These are phyloP conservation scores for Antedon mediterranea DNA, from an alignment of 53 echinoderm and acorn worm species.

Conservation along the genomic window DNA sequence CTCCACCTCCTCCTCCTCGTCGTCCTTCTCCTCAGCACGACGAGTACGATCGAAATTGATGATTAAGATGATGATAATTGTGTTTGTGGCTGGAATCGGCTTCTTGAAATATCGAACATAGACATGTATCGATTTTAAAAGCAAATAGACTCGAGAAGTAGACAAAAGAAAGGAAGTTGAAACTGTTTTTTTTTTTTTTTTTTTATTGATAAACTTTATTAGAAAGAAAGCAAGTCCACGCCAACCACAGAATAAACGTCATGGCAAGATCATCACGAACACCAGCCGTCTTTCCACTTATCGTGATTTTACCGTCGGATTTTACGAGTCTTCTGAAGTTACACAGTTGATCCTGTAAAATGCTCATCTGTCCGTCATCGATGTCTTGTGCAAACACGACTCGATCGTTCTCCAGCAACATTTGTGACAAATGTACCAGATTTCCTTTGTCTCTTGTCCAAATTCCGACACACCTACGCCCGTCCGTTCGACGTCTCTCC, in stretches of 20 bases:
- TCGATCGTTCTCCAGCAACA: background rate
- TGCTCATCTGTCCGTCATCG: background rate
- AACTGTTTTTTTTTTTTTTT: no score
- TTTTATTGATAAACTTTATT: no score
- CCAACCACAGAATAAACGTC: background rate
- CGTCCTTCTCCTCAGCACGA: no score
- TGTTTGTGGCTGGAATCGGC: no score
- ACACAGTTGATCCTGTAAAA: background rate
- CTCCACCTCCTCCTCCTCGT: no score
- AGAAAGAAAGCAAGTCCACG: background rate
- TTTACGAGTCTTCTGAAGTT: background rate
- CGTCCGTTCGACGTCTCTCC: background rate
- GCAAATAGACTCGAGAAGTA: no score
- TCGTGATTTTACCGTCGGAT: background rate
- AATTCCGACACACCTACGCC: background rate
- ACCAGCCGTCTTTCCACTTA: background rate
- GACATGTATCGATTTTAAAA: no score
- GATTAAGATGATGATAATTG: no score
- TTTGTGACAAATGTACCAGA: background rate
- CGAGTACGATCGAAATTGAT: no score
- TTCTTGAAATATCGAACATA: no score
- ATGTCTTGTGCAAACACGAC: background rate
- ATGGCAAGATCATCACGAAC: background rate
- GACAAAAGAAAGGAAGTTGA: no score
- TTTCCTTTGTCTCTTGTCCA: background rate